Evolutionary conservation across 2,888 invertebrate species (phyloP).

Genomic region (Macaria notata): DNA sequence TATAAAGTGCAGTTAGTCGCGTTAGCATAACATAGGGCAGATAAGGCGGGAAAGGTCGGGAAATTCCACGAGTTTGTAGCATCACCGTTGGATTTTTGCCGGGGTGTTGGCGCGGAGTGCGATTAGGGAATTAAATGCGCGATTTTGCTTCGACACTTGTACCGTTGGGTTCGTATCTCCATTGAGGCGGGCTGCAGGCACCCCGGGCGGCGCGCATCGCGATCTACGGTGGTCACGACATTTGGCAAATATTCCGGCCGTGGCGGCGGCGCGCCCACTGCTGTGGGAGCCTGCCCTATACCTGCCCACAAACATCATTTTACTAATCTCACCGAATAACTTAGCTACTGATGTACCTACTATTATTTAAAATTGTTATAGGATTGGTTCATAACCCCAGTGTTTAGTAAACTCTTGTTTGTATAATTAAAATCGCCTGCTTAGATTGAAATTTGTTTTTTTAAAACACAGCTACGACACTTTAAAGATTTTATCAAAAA

Average conservation of each 20-base stretch:
- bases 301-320: constrained; percentile 74
- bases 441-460: no score
- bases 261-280: constrained; percentile 54
- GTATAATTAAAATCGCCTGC: no score
- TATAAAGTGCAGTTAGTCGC: constrained; percentile 11
- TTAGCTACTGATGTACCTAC: no score
- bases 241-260: constrained; percentile 78
- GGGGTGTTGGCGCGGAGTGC: constrained; percentile 31
- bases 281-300: constrained; percentile 75
- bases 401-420: no score
- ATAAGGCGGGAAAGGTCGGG: constrained; percentile 30
- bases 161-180: constrained; percentile 75
- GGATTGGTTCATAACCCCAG: no score
- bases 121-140: constrained; percentile 54
- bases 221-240: constrained; percentile 80
- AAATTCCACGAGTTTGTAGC: constrained; percentile 45
- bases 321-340: constrained; percentile 40
- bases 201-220: constrained; percentile 78
- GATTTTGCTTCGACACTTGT: constrained; percentile 68
- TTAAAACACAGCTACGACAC: no score
- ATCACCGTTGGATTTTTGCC: constrained; percentile 35
- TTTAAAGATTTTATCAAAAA: no score
- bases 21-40: constrained; percentile 18
- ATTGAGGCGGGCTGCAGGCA: constrained; percentile 68
- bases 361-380: no score